Conservation (phyloP, 2,113 vertebrate genomes). For the Pseudorectes ferrugineus region DNA sequence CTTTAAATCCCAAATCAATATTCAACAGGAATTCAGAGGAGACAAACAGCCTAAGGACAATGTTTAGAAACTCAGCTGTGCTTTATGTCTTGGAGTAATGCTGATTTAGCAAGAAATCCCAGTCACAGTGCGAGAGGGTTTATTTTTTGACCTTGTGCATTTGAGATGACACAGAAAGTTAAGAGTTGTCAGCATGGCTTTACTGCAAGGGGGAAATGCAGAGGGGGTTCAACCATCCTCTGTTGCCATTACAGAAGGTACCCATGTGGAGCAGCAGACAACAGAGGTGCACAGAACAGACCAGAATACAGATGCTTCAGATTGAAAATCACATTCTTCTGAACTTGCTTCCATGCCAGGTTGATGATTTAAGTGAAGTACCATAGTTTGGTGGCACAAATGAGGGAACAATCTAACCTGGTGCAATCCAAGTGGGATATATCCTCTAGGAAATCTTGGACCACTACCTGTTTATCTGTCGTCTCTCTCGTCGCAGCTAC, state of each 20-base stretch:
- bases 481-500: neutral
- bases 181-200: constrained; percentile 5
- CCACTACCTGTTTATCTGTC: neutral
- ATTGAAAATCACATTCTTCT: neutral
- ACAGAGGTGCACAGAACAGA: neutral
- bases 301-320: neutral
- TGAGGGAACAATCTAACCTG: neutral
- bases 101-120: constrained; percentile 50
- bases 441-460: neutral
- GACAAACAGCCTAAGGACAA: neutral
- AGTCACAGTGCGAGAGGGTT: neutral
- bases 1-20: constrained; percentile 44
- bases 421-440: neutral
- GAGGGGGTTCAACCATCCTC: neutral
- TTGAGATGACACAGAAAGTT: constrained; percentile 25
- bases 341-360: neutral
- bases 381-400: neutral
- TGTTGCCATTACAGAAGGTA: neutral
- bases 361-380: neutral
- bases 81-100: constrained; percentile 13
- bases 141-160: constrained; percentile 42
- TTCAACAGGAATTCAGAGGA: neutral
- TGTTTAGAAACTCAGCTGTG: neutral
- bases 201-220: neutral
- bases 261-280: neutral